These are phyloP conservation scores for Brienomyrus longianalis DNA, from an alignment of 2,113 vertebrate species.

Conservation along the genomic window DNA sequence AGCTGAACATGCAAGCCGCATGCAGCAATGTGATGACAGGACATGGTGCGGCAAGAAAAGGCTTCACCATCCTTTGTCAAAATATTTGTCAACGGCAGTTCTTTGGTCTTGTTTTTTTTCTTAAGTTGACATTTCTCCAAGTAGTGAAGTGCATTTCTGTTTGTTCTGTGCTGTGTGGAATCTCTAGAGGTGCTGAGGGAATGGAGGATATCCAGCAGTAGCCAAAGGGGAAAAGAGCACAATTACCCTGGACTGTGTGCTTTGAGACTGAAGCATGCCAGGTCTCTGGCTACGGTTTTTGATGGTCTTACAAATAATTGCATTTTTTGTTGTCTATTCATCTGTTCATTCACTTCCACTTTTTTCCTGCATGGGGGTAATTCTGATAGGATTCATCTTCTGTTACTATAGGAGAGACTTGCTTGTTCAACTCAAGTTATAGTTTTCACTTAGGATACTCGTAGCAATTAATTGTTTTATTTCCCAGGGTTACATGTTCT, in stretches of 20 bases:
- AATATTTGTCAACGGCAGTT: not conserved
- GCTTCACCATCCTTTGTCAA: not conserved
- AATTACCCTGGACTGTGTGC: not conserved
- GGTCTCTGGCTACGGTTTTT: not conserved
- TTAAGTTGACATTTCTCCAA: not conserved
- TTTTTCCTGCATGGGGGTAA: not conserved
- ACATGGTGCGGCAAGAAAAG: not conserved
- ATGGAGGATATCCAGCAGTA: not conserved
- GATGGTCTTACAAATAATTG: not conserved
- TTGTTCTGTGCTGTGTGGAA: constrained; percentile 1
- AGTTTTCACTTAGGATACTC: not conserved
- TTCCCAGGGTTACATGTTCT: not conserved
- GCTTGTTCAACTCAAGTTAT: not conserved
- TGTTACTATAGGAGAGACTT: not conserved
- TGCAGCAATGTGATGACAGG: not conserved
- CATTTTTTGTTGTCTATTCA: not conserved
- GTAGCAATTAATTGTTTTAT: constrained; percentile 3
- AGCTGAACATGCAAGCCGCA: not conserved
- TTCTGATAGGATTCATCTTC: not conserved
- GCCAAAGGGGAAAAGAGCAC: not conserved
- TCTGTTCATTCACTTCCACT: not conserved
- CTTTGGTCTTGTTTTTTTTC: not conserved
- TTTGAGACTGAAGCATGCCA: not conserved
- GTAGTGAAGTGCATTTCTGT: not conserved
- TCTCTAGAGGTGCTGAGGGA: not conserved